A percentile compares a stretch with the other conserved stretches of the same genome.
Conservation (phyloP, 2,888 invertebrate genomes). For the Steinernema carpocapsae region DNA sequence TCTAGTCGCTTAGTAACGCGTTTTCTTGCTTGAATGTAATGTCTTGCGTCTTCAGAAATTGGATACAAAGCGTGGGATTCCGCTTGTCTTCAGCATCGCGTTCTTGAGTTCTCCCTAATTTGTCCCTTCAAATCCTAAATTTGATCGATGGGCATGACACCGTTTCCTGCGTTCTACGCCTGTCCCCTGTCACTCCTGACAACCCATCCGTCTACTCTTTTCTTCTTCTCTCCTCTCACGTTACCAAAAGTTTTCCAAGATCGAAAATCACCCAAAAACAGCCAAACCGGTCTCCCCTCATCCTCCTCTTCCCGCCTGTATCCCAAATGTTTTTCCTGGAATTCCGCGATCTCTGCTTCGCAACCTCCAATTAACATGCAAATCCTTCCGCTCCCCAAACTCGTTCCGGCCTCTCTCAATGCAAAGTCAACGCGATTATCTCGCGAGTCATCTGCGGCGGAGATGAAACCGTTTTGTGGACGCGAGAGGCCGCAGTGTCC, state of each 20-base stretch:
- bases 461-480: conserved; percentile 11
- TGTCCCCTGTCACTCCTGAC: background rate
- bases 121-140: background rate
- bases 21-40: too few relatives aligned
- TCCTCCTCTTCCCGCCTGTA: background rate
- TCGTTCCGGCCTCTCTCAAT: background rate
- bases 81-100: too few relatives aligned
- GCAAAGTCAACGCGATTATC: background rate
- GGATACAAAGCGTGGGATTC: too few relatives aligned
- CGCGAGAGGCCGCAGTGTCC: background rate
- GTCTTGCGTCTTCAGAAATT: too few relatives aligned
- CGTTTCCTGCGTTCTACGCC: background rate
- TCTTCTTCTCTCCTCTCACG: background rate
- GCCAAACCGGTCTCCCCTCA: background rate
- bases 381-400: background rate
- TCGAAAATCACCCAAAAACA: conserved; percentile 8
- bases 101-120: too few relatives aligned
- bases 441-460: background rate
- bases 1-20: too few relatives aligned
- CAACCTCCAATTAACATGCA: background rate
- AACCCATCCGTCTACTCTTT: conserved; percentile 1
- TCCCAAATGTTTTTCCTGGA: background rate
- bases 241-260: background rate
- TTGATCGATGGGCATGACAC: background rate
- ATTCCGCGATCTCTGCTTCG: conserved; percentile 3